Evolutionary conservation across 2,888 invertebrate species (phyloP).

Genomic region (Oasisia sp.): DNA sequence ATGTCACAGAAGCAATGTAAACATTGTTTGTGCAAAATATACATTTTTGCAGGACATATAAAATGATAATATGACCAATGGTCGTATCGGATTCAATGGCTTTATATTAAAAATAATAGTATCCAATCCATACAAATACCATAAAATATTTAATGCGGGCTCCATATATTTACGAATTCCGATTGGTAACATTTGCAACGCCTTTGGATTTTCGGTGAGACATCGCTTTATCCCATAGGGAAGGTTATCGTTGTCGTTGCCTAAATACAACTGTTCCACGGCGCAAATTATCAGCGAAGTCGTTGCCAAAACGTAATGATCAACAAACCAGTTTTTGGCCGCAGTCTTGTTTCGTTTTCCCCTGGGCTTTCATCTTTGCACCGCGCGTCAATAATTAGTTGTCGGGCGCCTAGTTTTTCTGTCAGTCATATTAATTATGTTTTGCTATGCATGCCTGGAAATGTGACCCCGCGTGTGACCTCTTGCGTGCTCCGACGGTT

Average conservation of each 20-base stretch:
- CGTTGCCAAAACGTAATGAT: not conserved
- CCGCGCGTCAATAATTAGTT: not conserved
- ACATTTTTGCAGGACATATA: too few species aligned
- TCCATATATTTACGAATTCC: not conserved
- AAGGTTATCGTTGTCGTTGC: not conserved
- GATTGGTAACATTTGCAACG: not conserved
- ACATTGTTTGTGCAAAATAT: too few species aligned
- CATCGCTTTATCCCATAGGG: not conserved
- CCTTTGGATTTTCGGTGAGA: too few species aligned
- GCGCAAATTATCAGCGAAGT: not conserved
- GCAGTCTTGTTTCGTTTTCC: not conserved
- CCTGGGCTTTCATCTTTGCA: not conserved
- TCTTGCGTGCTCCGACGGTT: not conserved
- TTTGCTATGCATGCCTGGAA: slow-evolving; percentile 4
- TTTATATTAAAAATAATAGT: too few species aligned
- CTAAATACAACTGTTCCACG: not conserved
- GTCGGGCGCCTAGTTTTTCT: not conserved
- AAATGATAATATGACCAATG: too few species aligned
- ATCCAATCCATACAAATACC: too few species aligned
- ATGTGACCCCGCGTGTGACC: not conserved
- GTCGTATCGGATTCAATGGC: too few species aligned
- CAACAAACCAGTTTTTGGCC: slow-evolving; percentile 11
- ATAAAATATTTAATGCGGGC: not conserved
- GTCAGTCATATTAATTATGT: not conserved
- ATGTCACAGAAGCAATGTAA: too few species aligned